phyloP scores from a whole-genome alignment of 2,113 vertebrate genomes.

The Indri indri region DNA sequence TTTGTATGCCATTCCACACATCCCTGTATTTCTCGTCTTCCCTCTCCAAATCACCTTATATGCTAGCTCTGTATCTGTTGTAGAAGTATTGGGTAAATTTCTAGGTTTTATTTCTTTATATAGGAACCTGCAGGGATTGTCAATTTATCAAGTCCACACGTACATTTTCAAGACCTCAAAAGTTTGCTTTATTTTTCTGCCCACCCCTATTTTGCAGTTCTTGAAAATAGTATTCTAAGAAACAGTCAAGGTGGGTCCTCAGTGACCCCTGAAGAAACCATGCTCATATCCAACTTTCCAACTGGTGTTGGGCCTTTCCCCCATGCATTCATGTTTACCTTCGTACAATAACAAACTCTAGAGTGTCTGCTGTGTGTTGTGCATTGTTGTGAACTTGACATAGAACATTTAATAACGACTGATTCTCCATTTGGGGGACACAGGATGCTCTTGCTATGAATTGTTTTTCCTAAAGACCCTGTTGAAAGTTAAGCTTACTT shows the following conservation, averaged over 20 bases:
- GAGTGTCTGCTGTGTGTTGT: background rate
- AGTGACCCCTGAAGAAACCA: background rate
- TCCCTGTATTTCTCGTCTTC: background rate
- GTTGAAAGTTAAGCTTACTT: background rate
- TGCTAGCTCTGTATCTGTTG: background rate
- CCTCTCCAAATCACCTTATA: background rate
- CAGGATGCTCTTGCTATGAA: background rate
- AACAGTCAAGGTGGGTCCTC: background rate
- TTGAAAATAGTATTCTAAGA: constrained; percentile 16
- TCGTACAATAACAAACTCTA: background rate
- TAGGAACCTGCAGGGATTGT: background rate
- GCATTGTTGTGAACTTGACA: background rate
- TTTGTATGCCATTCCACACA: background rate
- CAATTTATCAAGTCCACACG: background rate
- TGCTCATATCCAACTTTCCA: background rate
- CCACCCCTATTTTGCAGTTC: background rate
- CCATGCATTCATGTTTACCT: background rate
- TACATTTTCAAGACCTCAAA: background rate
- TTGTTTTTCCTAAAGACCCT: background rate
- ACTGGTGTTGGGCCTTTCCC: background rate
- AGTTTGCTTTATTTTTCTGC: constrained; percentile 27
- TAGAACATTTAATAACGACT: background rate
- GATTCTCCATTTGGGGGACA: background rate
- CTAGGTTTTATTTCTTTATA: background rate
- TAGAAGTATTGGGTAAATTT: background rate